Percentiles rank a stretch among this genome's conserved stretches.
These are phyloP conservation scores for Micropterix aruncella DNA, from an alignment of 2,888 invertebrate species.

Conservation along the genomic window DNA sequence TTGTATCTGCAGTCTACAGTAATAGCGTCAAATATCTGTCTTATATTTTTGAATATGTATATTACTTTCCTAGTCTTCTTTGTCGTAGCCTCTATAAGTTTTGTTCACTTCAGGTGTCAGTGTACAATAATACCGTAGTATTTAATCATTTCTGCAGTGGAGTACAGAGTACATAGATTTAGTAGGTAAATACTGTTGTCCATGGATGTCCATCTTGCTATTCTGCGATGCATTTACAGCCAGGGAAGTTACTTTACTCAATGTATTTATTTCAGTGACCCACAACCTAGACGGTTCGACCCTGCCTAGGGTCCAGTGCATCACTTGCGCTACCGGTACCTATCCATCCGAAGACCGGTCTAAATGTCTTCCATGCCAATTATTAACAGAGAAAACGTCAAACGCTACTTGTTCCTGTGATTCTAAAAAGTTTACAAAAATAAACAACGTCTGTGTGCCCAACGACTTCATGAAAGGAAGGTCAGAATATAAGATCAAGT, in stretches of 20 bases:
- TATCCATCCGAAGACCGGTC: conserved; percentile 21
- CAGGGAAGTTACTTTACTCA: conserved; percentile 5
- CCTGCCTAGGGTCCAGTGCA: conserved; percentile 19
- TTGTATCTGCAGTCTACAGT: no score
- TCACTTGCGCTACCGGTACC: conserved; percentile 24
- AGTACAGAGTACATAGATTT: no score
- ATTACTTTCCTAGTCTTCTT: no score
- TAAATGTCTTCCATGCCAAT: conserved; percentile 23
- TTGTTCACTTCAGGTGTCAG: no score
- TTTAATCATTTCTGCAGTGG: no score
- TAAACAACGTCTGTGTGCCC: conserved; percentile 18
- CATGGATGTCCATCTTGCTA: no score
- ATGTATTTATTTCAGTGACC: conserved; percentile 20
- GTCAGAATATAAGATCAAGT: conserved; percentile 14
- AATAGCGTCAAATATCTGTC: no score
- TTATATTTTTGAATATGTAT: no score
- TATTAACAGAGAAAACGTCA: conserved; percentile 8
- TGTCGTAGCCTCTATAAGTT: no score
- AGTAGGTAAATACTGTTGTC: background rate
- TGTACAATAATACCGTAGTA: no score
- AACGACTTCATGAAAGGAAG: conserved; percentile 20
- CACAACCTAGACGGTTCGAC: conserved; percentile 21
- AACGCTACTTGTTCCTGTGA: conserved; percentile 17
- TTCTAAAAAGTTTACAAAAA: conserved; percentile 14
- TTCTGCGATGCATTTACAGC: conserved; percentile 4